Evolutionary conservation across 2,113 vertebrate species (phyloP).

Genomic region (Gymnobelideus leadbeateri): DNA sequence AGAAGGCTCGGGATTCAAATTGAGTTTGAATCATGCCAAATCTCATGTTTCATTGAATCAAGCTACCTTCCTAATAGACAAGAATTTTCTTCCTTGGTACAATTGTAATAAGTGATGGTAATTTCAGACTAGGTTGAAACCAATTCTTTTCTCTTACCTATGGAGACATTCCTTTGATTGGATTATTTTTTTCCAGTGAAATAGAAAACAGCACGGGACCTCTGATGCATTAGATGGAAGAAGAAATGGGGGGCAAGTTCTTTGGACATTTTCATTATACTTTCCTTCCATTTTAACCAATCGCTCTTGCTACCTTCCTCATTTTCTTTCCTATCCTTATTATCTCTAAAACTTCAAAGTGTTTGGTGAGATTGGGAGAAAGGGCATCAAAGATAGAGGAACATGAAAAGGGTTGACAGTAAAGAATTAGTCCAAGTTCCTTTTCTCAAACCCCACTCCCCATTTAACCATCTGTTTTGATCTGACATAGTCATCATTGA

Average conservation of each 20-base stretch:
- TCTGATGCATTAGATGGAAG: neutral
- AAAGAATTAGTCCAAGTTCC: neutral
- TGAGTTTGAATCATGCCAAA: neutral
- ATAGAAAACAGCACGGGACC: neutral
- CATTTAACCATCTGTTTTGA: neutral
- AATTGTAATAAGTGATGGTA: neutral
- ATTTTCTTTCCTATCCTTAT: neutral
- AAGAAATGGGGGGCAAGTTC: neutral
- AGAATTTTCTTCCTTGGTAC: neutral
- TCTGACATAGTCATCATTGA: neutral
- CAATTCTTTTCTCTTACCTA: neutral
- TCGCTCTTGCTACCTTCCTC: neutral
- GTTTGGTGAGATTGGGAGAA: neutral
- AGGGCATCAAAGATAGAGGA: neutral
- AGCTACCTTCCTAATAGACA: neutral
- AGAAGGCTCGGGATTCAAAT: neutral
- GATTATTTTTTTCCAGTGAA: neutral
- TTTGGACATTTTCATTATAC: neutral
- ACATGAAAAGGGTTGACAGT: neutral
- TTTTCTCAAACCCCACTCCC: neutral
- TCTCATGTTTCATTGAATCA: neutral
- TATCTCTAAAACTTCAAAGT: neutral
- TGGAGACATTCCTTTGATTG: neutral
- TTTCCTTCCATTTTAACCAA: neutral
- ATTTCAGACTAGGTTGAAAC: neutral